Percentiles rank a stretch among this genome's conserved stretches.
These are phyloP conservation scores for Monomorium pharaonis DNA, from an alignment of 1,140 invertebrate genomes.

Conservation along the genomic window DNA sequence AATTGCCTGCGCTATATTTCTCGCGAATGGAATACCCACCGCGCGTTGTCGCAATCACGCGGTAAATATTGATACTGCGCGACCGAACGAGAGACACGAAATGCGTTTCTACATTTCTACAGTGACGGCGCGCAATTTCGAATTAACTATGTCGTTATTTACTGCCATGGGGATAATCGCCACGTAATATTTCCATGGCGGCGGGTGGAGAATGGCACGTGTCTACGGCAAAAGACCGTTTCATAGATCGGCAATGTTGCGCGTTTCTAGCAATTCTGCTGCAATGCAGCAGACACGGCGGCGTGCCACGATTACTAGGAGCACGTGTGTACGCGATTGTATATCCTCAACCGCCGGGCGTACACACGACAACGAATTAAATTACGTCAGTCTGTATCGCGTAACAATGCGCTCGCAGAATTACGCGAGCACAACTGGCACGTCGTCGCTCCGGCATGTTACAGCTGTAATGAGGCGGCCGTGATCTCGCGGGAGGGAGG, in stretches of 20 bases:
- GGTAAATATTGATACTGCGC: conserved; percentile 44
- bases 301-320: conserved; percentile 66
- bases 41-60: conserved; percentile 30
- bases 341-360: conserved; percentile 45
- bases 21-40: conserved; percentile 38
- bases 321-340: conserved; percentile 73
- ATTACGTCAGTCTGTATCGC: conserved; percentile 74
- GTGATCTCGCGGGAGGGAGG: conserved; percentile 64
- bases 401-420: conserved; percentile 72
- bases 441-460: conserved; percentile 67
- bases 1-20: conserved; percentile 29
- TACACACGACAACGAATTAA: conserved; percentile 69
- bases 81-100: conserved; percentile 22
- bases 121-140: conserved; percentile 1
- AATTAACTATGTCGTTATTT: conserved; percentile 53
- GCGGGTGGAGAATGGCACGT: background rate
- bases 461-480: conserved; percentile 69
- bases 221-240: conserved; percentile 53
- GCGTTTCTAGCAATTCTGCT: conserved; percentile 50
- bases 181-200: conserved; percentile 38
- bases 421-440: conserved; percentile 61
- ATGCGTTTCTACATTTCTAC: conserved; percentile 38
- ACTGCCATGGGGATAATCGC: conserved; percentile 26
- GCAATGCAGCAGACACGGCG: conserved; percentile 43
- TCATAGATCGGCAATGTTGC: conserved; percentile 63